Evolutionary conservation across 2,113 vertebrate genomes (phyloP).

Genomic region (Brienomyrus brachyistius): DNA sequence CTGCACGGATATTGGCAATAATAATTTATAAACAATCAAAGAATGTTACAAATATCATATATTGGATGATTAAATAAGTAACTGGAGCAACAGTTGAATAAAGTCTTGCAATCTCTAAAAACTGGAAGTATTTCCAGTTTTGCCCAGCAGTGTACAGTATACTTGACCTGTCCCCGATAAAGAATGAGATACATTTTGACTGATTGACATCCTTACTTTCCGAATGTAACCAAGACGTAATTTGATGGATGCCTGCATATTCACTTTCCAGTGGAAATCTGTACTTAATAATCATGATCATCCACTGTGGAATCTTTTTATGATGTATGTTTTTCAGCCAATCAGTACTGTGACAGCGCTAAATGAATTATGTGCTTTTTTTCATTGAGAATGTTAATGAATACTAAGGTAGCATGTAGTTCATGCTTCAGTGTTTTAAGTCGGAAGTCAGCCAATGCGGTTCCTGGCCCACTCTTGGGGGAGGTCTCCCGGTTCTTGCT

Average conservation of each 20-base stretch:
- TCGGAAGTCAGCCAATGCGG: not conserved
- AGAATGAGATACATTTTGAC: not conserved
- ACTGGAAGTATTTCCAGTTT: too few relatives aligned
- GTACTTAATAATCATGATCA: not conserved
- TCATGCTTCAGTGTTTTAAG: not conserved
- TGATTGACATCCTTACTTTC: not conserved
- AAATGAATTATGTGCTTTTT: not conserved
- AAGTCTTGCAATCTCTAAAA: too few relatives aligned
- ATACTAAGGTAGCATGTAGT: not conserved
- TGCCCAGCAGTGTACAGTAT: not conserved
- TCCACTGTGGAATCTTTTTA: not conserved
- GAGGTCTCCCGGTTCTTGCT: slow-evolving; percentile 60
- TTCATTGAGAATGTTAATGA: not conserved
- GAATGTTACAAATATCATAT: too few relatives aligned
- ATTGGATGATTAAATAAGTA: too few relatives aligned
- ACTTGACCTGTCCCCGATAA: not conserved
- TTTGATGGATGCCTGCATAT: not conserved
- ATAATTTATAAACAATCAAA: too few relatives aligned
- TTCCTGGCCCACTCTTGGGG: slow-evolving; percentile 48
- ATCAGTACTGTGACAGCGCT: not conserved
- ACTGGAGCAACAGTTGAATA: too few relatives aligned
- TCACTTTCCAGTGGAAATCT: not conserved
- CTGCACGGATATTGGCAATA: too few relatives aligned
- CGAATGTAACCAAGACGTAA: not conserved
- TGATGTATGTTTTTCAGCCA: not conserved